Conservation (phyloP, 2,888 invertebrate genomes). For the Eurois occulta region DNA sequence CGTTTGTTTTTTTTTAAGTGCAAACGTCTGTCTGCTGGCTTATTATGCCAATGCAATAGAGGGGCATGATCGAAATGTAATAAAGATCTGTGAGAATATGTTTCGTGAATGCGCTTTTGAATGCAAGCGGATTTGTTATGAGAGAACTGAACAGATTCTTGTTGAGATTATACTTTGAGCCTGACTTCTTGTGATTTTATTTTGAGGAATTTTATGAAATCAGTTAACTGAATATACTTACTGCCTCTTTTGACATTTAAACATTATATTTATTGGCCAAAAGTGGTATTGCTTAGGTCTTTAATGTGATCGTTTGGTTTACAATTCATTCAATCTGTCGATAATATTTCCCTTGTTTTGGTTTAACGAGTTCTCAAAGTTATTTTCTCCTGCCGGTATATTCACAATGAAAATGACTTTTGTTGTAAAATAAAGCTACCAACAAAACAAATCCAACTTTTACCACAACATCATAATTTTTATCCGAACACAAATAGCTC, state of each 20-base stretch:
- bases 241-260: background rate
- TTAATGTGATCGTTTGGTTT: background rate
- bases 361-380: background rate
- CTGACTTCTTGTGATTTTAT: background rate
- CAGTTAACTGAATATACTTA: background rate
- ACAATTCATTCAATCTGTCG: background rate
- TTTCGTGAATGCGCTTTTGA: conserved; percentile 44
- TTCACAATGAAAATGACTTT: background rate
- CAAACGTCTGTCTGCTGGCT: conserved; percentile 43
- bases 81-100: conserved; percentile 51
- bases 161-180: conserved; percentile 3
- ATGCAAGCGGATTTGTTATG: conserved; percentile 17
- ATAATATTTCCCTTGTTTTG: background rate
- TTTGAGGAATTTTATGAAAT: background rate
- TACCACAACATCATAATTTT: conserved; percentile 4
- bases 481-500: conserved; percentile 17
- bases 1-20: conserved; percentile 53
- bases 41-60: conserved; percentile 57
- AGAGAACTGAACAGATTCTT: background rate
- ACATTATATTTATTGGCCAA: background rate
- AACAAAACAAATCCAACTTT: conserved; percentile 20
- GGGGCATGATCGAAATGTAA: conserved; percentile 50
- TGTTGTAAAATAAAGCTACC: background rate
- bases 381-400: background rate
- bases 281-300: background rate